These are phyloP conservation scores for Parelbella ahira DNA, from an alignment of 2,888 invertebrate genomes.

Conservation along the genomic window DNA sequence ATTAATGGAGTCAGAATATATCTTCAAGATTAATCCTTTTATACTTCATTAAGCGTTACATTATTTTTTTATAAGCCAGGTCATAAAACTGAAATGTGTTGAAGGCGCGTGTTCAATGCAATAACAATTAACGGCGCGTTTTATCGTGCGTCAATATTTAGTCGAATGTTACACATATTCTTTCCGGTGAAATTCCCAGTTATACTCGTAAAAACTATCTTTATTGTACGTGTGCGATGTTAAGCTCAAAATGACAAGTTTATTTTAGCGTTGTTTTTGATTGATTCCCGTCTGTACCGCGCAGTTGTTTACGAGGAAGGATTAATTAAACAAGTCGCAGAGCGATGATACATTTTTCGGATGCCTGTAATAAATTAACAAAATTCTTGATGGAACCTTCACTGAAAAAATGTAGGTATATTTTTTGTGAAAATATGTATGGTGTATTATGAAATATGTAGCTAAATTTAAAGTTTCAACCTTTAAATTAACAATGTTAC, in stretches of 20 bases:
- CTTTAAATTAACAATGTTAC: no score
- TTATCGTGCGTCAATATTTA: slow-evolving; percentile 47
- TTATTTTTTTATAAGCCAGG: slow-evolving; percentile 38
- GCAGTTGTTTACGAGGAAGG: slow-evolving; percentile 2
- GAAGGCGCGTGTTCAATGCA: slow-evolving; percentile 42
- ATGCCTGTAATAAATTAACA: no score
- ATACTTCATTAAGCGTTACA: slow-evolving; percentile 25
- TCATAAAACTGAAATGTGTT: slow-evolving; percentile 40
- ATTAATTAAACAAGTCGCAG: no score
- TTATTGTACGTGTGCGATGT: slow-evolving; percentile 40
- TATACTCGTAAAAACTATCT: slow-evolving; percentile 40
- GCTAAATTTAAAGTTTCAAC: no score
- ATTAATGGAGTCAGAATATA: slow-evolving; percentile 14
- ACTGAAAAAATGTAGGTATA: no score
- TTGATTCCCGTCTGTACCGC: slow-evolving; percentile 19
- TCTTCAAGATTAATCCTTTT: slow-evolving; percentile 22
- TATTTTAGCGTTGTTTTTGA: slow-evolving; percentile 43
- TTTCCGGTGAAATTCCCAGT: slow-evolving; percentile 23
- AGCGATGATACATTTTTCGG: no score
- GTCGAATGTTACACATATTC: slow-evolving; percentile 21
- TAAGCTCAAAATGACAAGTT: slow-evolving; percentile 46
- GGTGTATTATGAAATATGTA: no score
- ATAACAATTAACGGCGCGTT: slow-evolving; percentile 43
- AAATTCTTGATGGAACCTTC: no score
- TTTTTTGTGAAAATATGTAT: no score